Conservation (phyloP, 1,140 invertebrate genomes). For the Leucophenga varia region DNA sequence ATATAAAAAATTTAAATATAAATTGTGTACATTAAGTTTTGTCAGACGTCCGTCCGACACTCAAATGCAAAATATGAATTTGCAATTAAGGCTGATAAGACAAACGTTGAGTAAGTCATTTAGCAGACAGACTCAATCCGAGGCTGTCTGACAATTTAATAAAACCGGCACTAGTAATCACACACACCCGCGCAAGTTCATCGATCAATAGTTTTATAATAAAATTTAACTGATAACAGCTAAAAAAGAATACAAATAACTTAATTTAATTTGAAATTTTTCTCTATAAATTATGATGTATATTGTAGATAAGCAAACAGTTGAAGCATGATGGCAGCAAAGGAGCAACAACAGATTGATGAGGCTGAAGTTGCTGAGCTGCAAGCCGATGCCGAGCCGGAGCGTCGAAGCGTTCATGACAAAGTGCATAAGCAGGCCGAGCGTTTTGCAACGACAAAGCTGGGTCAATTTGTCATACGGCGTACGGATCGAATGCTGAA, state of each 20-base stretch:
- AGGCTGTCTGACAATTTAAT: slow-evolving; percentile 20
- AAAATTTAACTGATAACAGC: no score
- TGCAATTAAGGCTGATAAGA: slow-evolving; percentile 11
- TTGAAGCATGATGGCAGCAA: background rate
- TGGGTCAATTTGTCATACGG: slow-evolving; percentile 41
- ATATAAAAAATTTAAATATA: slow-evolving; percentile 8
- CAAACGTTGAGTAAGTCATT: no score
- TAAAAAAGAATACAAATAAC: no score
- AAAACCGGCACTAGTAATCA: no score
- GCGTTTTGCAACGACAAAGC: slow-evolving; percentile 33
- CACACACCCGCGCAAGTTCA: no score
- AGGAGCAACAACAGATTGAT: slow-evolving; percentile 2
- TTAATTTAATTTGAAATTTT: no score
- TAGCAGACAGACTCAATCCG: slow-evolving; percentile 14
- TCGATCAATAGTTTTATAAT: no score
- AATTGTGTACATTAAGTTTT: slow-evolving; percentile 30
- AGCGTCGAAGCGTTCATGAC: slow-evolving; percentile 28
- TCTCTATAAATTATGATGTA: no score
- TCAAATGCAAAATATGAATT: slow-evolving; percentile 16
- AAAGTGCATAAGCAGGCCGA: slow-evolving; percentile 34
- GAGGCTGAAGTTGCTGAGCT: slow-evolving; percentile 43
- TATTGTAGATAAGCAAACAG: no score
- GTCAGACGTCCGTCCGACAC: slow-evolving; percentile 27
- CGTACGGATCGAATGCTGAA: slow-evolving; percentile 33
- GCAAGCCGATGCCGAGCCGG: slow-evolving; percentile 6